phyloP scores from a whole-genome alignment of 1,140 invertebrate species.

The Arion vulgaris region DNA sequence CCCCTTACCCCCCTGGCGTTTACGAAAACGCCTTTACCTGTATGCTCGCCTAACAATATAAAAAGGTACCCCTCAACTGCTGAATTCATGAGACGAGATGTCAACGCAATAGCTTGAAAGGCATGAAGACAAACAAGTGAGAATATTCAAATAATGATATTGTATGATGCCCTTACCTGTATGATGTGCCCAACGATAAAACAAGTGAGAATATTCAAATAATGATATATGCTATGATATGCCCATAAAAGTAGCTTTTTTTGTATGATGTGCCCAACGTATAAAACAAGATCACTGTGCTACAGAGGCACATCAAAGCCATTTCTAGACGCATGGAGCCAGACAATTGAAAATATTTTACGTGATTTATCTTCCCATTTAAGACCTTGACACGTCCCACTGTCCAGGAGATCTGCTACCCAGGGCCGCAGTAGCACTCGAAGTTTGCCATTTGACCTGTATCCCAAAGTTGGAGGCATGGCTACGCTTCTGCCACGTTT shows the following conservation, averaged over 20 bases:
- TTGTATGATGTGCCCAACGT: neutral
- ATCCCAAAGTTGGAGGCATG: neutral
- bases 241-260: too few relatives aligned
- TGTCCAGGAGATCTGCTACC: conserved; percentile 1
- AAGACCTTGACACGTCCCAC: neutral
- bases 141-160: too few relatives aligned
- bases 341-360: neutral
- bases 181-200: neutral
- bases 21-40: too few relatives aligned
- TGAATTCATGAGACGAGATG: too few relatives aligned
- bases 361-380: neutral
- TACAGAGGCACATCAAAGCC: neutral
- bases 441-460: neutral
- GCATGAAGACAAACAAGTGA: too few relatives aligned
- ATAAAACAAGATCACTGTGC: conserved; percentile 5
- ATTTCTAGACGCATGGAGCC: conserved; percentile 5
- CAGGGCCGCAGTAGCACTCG: neutral
- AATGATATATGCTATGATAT: too few relatives aligned
- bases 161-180: neutral
- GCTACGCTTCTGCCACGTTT: neutral
- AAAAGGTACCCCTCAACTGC: too few relatives aligned
- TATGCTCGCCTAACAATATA: too few relatives aligned
- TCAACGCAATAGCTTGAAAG: too few relatives aligned
- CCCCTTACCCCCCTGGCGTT: too few relatives aligned
- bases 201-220: neutral